Evolutionary conservation across 2,888 invertebrate genomes (phyloP), one percentile per base, ranked within the genome.

Genomic region (Trichopria drosophilae): DNA sequence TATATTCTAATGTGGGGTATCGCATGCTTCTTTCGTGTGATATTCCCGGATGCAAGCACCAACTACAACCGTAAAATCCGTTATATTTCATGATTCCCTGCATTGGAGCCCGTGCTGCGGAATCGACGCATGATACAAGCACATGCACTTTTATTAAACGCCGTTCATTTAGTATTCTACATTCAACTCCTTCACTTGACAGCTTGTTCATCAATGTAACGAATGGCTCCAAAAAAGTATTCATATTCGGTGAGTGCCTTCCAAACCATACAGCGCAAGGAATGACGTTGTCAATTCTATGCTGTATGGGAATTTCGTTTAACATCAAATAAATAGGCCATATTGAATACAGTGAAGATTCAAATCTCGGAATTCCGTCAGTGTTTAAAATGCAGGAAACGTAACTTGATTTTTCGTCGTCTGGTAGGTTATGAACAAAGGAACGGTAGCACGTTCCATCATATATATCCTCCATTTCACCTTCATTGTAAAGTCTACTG

Each of bases 1-100:
- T 10, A 23, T 19, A 31, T 19, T 5, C 18, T 10, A 13, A 10
- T 13, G 22, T 15, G 10, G 29, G 36, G 36, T 42, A 42, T 16
- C 29, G 22, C 28, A 23, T 26, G 10, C 39, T 32, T 5, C 47
- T 24, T 16, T 16, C 16, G 26, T 20, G 31, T 24, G 32, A 42
- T 19, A 31, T 1, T n/a, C 37, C 43, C 16, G 24, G 12, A 36
- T 36, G 42, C 9, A 47, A 37, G 15, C 46, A 52, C 42, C 32
- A 44, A 12, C 39, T n/a, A 28, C 51, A 51, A 16, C 45, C 51
- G 19, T 40, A 39, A 4, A 32, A 9, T 3, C 36, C 47, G 28
- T 52, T 42, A 20, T 24, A 42, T 34, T 46, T 35, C 9, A 15
- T 34, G 9, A 22, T 12, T 6, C 41, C 51, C 22, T 31, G 29